Conservation (phyloP, 2,797 vertebrate genomes). For the Taeniopygia guttata region DNA sequence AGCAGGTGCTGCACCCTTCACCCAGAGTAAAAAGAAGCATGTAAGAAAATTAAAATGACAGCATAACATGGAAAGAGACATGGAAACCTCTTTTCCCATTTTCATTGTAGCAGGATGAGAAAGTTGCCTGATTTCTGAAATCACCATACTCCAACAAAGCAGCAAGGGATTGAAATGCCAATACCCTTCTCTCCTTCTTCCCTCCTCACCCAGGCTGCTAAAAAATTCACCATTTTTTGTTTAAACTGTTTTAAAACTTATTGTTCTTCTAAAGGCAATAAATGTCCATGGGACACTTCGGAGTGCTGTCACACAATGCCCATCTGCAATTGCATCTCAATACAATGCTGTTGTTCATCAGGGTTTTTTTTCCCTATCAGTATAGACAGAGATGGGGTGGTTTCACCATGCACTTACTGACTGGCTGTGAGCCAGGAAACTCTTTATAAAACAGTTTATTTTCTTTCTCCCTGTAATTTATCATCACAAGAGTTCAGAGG, state of each 20-base stretch:
- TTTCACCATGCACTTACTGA: background rate
- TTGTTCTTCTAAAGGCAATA: background rate
- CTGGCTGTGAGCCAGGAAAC: background rate
- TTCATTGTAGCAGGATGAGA: background rate
- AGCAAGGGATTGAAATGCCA: background rate
- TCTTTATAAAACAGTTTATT: background rate
- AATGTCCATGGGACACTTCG: background rate
- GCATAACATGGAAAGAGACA: background rate
- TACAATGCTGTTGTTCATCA: background rate
- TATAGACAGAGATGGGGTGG: background rate
- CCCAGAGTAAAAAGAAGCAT: background rate
- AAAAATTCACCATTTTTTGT: background rate
- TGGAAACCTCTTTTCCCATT: background rate
- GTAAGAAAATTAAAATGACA: background rate
- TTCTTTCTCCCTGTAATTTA: background rate
- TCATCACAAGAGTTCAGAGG: background rate
- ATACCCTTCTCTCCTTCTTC: background rate
- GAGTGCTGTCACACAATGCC: background rate
- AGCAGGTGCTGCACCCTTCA: background rate
- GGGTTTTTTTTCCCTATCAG: accelerated
- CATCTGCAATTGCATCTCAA: accelerated
- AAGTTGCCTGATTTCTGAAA: background rate
- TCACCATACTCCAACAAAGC: background rate
- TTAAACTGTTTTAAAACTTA: background rate
- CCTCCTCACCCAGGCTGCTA: background rate